phyloP scores from a whole-genome alignment of 2,113 vertebrate species.

The Psettodes erumei region DNA sequence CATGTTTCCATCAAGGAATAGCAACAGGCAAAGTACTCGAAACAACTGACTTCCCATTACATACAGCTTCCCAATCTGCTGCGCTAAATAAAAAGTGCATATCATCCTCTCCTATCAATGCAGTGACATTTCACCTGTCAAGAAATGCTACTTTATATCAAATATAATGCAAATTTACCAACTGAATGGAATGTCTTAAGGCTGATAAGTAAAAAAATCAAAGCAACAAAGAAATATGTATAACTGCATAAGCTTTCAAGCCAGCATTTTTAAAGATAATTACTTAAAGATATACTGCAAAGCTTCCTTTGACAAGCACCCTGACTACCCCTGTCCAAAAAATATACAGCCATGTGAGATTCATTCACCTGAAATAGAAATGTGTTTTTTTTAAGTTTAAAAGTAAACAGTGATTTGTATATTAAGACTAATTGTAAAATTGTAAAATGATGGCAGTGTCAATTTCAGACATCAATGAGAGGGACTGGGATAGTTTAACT shows the following conservation, averaged over 20 bases:
- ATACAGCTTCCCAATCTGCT: conserved; percentile 12
- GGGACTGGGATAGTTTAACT: background rate
- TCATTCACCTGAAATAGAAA: conserved; percentile 22
- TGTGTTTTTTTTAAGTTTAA: conserved; percentile 29
- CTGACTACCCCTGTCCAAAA: conserved; percentile 11
- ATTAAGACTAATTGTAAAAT: conserved; percentile 60
- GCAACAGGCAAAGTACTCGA: conserved; percentile 19
- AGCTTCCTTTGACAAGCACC: conserved; percentile 33
- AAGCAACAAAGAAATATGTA: conserved; percentile 35
- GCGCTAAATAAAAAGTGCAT: conserved; percentile 42
- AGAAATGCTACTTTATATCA: conserved; percentile 34
- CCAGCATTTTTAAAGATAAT: conserved; percentile 32
- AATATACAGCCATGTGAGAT: background rate
- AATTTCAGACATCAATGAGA: conserved; percentile 25
- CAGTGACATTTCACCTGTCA: background rate
- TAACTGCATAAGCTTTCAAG: conserved; percentile 57
- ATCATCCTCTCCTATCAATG: conserved; percentile 11
- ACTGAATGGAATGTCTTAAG: conserved; percentile 66
- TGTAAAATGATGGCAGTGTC: conserved; percentile 57
- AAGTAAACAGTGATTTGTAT: conserved; percentile 61
- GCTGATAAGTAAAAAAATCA: conserved; percentile 42
- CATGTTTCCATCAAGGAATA: conserved; percentile 27
- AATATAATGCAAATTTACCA: conserved; percentile 38
- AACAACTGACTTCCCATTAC: conserved; percentile 14
- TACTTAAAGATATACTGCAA: conserved; percentile 37